Base-by-base conservation (phyloP, 2,113 vertebrate species). In the Lepus americanus region DNA sequence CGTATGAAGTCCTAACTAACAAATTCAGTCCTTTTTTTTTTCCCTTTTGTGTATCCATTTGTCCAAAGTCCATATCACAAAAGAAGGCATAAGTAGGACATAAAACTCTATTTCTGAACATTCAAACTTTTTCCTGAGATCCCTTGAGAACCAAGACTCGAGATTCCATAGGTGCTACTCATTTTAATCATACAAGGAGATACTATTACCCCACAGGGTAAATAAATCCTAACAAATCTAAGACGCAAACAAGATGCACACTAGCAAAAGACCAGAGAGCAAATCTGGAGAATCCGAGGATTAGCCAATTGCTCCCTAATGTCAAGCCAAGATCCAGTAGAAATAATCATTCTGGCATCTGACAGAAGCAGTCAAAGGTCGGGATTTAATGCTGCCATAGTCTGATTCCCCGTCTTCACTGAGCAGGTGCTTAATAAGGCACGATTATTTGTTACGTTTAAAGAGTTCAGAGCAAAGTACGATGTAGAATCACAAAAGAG, bases 261-360 rank as follows among this genome's bases (percentile, higher is more conserved):
- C 67, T 94, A 89, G 80, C 85, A 95, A 93, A 89, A 94, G 79
- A 93, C 44, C 76, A 95, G 92, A 97, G 92, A 98, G 90, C 93
- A 97, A 95, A 66, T 95, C 59, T 97, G 94, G 94, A 97, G 83
- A 84, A 87, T 95, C 82, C 92, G 93, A 97, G 95, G 97, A 96
- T 98, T 97, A 98, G 96, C 89, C 94, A 97, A 98, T 96, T 98
- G 96, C 96, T 98, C 97, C 96, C 91, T 97, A 96, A 97, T 96
- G 98, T 98, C 97, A 98, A 97, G 78, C 89, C 77, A 89, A 97
- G 95, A 98, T 97, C 88, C 67, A 89, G 95, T 90, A 98, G 97
- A 98, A 98, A 98, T 97, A 98, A 98, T 98, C 95, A 97, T 95
- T 97, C 97, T 97, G 95, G 89, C 97, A 98, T 97, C 93, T 97